phyloP scores from a whole-genome alignment of 2,888 invertebrate genomes.

The Brenthis ino region DNA sequence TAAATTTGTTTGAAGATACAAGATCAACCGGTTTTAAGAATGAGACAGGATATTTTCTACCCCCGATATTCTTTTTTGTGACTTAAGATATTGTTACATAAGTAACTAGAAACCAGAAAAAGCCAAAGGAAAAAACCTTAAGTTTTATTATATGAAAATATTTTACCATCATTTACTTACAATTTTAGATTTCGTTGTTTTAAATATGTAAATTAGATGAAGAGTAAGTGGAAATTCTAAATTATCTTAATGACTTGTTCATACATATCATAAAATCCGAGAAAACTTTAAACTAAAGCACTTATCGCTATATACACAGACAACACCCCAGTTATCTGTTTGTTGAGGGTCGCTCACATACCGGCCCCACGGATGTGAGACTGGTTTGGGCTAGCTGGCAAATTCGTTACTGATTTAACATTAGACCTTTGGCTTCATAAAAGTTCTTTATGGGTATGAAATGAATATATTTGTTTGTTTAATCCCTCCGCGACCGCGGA shows the following conservation, averaged over 20 bases:
- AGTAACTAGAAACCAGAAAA: constrained; percentile 20
- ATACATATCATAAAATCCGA: constrained; percentile 8
- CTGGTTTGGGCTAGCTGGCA: constrained; percentile 50
- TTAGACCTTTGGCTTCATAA: not conserved
- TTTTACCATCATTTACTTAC: not conserved
- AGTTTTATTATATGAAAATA: not conserved
- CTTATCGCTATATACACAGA: constrained; percentile 36
- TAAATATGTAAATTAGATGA: not conserved
- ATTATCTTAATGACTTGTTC: constrained; percentile 5
- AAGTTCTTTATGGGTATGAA: not conserved
- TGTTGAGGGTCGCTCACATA: constrained; percentile 58
- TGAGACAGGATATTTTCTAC: constrained; percentile 24
- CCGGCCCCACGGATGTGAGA: constrained; percentile 63
- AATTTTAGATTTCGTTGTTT: not conserved
- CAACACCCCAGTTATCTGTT: constrained; percentile 41
- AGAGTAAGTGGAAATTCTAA: not conserved
- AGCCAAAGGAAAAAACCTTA: not conserved
- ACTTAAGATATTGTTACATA: constrained; percentile 22
- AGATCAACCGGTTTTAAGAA: constrained; percentile 23
- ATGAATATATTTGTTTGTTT: not conserved
- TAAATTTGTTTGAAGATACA: constrained; percentile 3
- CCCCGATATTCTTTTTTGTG: constrained; percentile 16
- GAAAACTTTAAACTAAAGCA: constrained; percentile 17
- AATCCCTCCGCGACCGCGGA: no score
- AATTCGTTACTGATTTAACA: constrained; percentile 33